These are phyloP conservation scores for Atlantisia rogersi DNA, from an alignment of 2,113 vertebrate genomes.

Conservation along the genomic window DNA sequence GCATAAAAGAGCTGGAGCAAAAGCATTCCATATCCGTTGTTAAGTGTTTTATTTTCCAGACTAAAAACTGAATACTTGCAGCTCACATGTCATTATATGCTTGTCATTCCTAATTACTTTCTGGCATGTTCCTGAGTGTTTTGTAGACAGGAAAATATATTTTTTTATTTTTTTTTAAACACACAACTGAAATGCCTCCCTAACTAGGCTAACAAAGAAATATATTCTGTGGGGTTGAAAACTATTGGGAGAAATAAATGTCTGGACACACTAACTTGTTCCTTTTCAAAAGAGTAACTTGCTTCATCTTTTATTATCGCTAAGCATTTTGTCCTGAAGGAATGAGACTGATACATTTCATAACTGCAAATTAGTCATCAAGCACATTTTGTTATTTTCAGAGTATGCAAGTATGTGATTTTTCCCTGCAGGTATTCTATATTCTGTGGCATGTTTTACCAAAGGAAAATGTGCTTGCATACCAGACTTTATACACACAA, in stretches of 20 bases:
- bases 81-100: slow-evolving; percentile 40
- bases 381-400: not conserved
- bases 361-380: not conserved
- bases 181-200: not conserved
- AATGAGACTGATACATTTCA: not conserved
- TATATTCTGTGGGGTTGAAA: not conserved
- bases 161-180: not conserved
- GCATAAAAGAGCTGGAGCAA: slow-evolving; percentile 31
- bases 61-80: slow-evolving; percentile 34
- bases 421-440: not conserved
- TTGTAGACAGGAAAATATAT: not conserved
- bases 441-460: not conserved
- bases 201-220: not conserved
- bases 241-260: not conserved
- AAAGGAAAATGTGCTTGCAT: not conserved
- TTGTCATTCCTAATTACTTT: slow-evolving; percentile 44
- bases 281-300: not conserved
- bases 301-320: not conserved
- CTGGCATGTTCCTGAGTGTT: slow-evolving; percentile 4
- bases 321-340: not conserved
- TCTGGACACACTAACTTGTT: not conserved
- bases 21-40: slow-evolving; percentile 24
- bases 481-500: not conserved
- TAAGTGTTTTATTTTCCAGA: slow-evolving; percentile 46
- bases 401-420: not conserved